phyloP scores from a whole-genome alignment of 2,797 vertebrate genomes.

The Cyclopterus lumpus region DNA sequence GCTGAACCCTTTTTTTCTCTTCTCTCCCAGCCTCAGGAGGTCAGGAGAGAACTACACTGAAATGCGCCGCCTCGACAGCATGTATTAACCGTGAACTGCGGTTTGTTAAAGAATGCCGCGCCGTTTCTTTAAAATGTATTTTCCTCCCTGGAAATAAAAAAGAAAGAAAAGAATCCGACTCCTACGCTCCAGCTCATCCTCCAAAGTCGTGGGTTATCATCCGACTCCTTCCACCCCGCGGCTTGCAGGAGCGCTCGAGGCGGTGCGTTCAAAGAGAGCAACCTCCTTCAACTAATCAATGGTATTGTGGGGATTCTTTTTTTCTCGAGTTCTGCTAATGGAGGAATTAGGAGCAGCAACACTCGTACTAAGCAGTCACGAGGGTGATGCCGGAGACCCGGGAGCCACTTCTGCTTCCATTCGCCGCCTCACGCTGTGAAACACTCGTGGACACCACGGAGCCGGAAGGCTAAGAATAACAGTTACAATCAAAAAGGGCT shows the following conservation, averaged over 20 bases:
- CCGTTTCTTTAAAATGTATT: neutral
- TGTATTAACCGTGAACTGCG: neutral
- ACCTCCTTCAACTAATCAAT: constrained; percentile 50
- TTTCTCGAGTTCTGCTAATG: constrained; percentile 24
- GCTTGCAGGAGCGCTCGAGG: neutral
- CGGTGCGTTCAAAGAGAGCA: constrained; percentile 14
- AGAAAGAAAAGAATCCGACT: neutral
- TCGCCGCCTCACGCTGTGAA: constrained; percentile 51
- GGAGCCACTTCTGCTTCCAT: constrained; percentile 42
- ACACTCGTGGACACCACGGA: constrained; percentile 9
- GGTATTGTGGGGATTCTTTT: constrained; percentile 36
- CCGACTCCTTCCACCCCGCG: neutral
- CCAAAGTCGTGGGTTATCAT: neutral
- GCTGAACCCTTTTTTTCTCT: constrained; percentile 11
- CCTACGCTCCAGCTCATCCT: constrained; percentile 3
- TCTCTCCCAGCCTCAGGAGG: constrained; percentile 11
- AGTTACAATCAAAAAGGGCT: constrained; percentile 49
- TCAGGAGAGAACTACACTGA: constrained; percentile 9
- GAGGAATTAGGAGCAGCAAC: constrained; percentile 30
- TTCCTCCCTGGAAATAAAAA: neutral
- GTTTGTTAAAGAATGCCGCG: neutral
- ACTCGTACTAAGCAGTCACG: constrained; percentile 28
- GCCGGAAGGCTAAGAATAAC: constrained; percentile 26
- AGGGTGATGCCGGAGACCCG: constrained; percentile 28
- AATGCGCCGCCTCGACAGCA: neutral